Evolutionary conservation across 2,888 invertebrate genomes (phyloP).

Genomic region (Caenorhabditis angaria): DNA sequence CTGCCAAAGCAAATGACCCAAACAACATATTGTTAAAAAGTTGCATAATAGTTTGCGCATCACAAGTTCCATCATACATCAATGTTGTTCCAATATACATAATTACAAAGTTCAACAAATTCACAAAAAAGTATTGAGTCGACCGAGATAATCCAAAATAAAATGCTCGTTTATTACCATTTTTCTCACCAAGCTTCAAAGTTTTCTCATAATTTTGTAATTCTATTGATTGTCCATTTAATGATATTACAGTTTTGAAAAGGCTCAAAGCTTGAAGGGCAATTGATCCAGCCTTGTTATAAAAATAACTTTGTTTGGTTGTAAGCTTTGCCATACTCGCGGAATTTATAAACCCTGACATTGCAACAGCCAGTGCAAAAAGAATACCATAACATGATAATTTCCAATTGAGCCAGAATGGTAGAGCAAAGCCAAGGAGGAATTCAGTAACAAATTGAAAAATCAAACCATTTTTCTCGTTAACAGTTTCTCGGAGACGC

Average conservation of each 20-base stretch:
- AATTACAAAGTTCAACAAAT: slow-evolving; percentile 63
- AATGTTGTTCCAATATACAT: slow-evolving; percentile 59
- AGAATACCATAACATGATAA: slow-evolving; percentile 68
- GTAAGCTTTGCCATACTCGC: slow-evolving; percentile 35
- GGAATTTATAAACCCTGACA: slow-evolving; percentile 59
- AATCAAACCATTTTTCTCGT: slow-evolving; percentile 63
- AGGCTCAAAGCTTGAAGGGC: slow-evolving; percentile 29
- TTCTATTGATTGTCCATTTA: slow-evolving; percentile 35
- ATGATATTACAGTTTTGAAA: slow-evolving; percentile 26
- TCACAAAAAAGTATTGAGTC: slow-evolving; percentile 70
- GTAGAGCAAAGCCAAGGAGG: slow-evolving; percentile 33
- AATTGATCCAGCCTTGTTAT: slow-evolving; percentile 31
- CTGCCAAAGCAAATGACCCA: slow-evolving; percentile 27
- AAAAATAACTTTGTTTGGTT: slow-evolving; percentile 24
- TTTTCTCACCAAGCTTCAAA: slow-evolving; percentile 46
- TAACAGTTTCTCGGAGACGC: slow-evolving; percentile 63
- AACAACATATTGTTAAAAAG: slow-evolving; percentile 28
- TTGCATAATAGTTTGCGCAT: slow-evolving; percentile 18
- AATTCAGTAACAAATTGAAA: slow-evolving; percentile 52
- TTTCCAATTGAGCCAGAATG: slow-evolving; percentile 62
- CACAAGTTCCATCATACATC: slow-evolving; percentile 38
- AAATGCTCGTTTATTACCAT: slow-evolving; percentile 61
- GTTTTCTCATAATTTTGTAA: slow-evolving; percentile 53
- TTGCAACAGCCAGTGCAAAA: slow-evolving; percentile 63
- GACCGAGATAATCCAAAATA: slow-evolving; percentile 70